Percentiles rank a stretch among this genome's conserved stretches.
Evolutionary conservation across 1,140 invertebrate genomes (phyloP).

Genomic region (Macrocentrus cingulum): DNA sequence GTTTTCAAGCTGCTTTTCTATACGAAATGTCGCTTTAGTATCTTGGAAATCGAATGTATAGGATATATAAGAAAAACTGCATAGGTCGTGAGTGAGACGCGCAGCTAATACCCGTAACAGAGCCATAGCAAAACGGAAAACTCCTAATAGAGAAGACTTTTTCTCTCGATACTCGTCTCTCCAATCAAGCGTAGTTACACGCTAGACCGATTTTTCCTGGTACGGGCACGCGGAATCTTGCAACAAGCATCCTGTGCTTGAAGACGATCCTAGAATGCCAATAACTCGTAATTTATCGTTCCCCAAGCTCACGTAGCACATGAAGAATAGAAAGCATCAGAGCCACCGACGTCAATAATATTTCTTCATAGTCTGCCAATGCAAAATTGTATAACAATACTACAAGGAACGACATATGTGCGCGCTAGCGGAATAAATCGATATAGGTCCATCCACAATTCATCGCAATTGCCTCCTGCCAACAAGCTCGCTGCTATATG

Average conservation of each 20-base stretch:
- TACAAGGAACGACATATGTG: not conserved
- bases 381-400: conserved; percentile 17
- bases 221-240: not conserved
- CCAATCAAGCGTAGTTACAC: conserved; percentile 25
- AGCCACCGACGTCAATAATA: not conserved
- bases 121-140: not conserved
- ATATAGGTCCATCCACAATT: conserved; percentile 14
- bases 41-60: no score
- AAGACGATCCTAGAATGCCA: conserved; percentile 21
- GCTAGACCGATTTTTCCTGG: conserved; percentile 21
- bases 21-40: no score
- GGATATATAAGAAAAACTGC: not conserved
- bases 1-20: no score
- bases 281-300: conserved; percentile 23
- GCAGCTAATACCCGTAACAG: conserved; percentile 10
- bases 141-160: conserved; percentile 21
- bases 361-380: conserved; percentile 1
- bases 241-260: conserved; percentile 9
- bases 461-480: not conserved
- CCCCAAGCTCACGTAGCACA: not conserved
- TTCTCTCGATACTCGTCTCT: conserved; percentile 18
- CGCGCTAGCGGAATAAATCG: conserved; percentile 12
- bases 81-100: not conserved
- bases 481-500: not conserved
- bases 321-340: not conserved